Percentiles rank a stretch among this genome's conserved stretches.
These are phyloP conservation scores for Arrhopalites spinosus DNA, from an alignment of 2,888 invertebrate genomes.

Conservation along the genomic window DNA sequence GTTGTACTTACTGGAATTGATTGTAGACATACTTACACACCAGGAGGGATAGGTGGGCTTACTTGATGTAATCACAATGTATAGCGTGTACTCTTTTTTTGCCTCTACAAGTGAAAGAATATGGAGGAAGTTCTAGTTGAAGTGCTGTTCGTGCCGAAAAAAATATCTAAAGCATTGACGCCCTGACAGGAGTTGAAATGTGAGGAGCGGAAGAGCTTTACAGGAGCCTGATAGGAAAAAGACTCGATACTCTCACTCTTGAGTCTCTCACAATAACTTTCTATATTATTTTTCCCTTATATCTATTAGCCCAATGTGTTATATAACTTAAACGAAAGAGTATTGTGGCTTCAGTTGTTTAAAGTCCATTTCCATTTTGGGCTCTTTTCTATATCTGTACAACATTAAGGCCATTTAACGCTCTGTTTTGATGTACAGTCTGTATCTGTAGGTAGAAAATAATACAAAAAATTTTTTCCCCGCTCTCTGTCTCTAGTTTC, in stretches of 20 bases:
- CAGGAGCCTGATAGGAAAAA: not conserved
- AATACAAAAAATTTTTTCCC: not conserved
- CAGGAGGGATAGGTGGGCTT: not conserved
- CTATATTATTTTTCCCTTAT: too few relatives aligned
- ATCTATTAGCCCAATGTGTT: not conserved
- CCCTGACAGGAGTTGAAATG: conserved; percentile 24
- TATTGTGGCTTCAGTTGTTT: not conserved
- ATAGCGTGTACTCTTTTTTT: not conserved
- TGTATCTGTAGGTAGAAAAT: not conserved
- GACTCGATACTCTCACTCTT: not conserved
- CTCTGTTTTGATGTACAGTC: not conserved
- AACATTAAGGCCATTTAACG: too few relatives aligned
- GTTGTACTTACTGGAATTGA: not conserved
- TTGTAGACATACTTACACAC: too few relatives aligned
- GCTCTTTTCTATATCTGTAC: not conserved
- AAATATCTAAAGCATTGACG: conserved; percentile 31
- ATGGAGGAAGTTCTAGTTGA: not conserved
- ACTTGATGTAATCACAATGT: not conserved
- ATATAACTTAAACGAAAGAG: not conserved
- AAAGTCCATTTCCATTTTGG: not conserved
- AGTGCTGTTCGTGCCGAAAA: conserved; percentile 25
- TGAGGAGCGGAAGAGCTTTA: conserved; percentile 16
- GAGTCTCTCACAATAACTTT: not conserved
- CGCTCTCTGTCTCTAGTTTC: not conserved
- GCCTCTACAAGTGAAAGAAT: not conserved